Evolutionary conservation across 2,113 vertebrate species (phyloP).

Genomic region (Collichthys lucidus): DNA sequence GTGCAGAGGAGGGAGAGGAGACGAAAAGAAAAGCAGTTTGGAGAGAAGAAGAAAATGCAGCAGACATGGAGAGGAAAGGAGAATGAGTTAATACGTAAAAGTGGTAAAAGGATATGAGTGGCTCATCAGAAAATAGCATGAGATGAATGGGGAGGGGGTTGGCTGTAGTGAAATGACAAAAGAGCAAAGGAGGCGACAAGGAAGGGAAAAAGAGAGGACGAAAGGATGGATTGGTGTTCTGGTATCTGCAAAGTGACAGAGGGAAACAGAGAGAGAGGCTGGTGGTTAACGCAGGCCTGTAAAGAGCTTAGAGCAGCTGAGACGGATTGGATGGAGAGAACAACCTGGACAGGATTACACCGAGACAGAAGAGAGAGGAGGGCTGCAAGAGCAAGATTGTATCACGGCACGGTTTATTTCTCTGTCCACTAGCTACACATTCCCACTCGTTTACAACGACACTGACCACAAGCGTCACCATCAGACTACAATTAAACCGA

Average conservation of each 20-base stretch:
- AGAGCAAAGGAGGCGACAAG: slow-evolving; percentile 48
- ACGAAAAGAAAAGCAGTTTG: slow-evolving; percentile 20
- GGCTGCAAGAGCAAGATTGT: slow-evolving; percentile 49
- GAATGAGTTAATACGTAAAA: slow-evolving; percentile 59
- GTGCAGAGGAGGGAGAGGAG: slow-evolving; percentile 5
- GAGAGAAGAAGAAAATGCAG: slow-evolving; percentile 18
- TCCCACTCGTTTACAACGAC: slow-evolving; percentile 17
- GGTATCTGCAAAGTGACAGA: slow-evolving; percentile 28
- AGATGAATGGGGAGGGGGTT: slow-evolving; percentile 42
- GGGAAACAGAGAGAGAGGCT: slow-evolving; percentile 19
- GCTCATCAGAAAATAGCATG: slow-evolving; percentile 39
- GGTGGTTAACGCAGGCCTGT: slow-evolving; percentile 60
- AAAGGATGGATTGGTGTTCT: slow-evolving; percentile 46
- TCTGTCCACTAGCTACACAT: slow-evolving; percentile 30
- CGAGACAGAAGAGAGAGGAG: slow-evolving; percentile 32
- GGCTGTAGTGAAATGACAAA: slow-evolving; percentile 55
- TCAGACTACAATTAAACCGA: slow-evolving; percentile 52
- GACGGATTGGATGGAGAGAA: slow-evolving; percentile 76
- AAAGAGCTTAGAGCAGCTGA: slow-evolving; percentile 81
- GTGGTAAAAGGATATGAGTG: slow-evolving; percentile 43
- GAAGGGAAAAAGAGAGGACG: slow-evolving; percentile 57
- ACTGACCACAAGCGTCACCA: slow-evolving; percentile 20
- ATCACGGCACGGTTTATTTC: slow-evolving; percentile 53
- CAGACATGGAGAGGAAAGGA: background rate
- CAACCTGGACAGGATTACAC: slow-evolving; percentile 81